Percentiles rank a stretch among this genome's conserved stretches.
Conservation (phyloP, 2,113 vertebrate species). For the Cathartes aura region DNA sequence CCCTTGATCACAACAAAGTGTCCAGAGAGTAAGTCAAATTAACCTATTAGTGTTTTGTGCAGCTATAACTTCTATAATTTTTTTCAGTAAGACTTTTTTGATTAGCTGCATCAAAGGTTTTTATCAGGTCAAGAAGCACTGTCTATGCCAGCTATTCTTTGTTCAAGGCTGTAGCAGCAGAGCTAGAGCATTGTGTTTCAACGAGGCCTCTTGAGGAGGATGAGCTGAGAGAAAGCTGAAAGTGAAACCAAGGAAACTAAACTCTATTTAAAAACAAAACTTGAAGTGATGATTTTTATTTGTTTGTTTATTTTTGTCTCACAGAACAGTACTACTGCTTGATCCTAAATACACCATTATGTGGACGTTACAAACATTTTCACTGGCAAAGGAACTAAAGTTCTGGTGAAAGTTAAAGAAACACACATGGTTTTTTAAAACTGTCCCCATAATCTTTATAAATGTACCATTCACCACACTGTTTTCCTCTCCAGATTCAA, state of each 20-base stretch:
- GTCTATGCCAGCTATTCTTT: neutral
- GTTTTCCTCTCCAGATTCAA: neutral
- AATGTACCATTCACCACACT: neutral
- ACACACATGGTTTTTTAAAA: neutral
- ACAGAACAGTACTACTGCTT: neutral
- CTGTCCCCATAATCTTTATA: neutral
- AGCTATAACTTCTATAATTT: neutral
- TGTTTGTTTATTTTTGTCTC: neutral
- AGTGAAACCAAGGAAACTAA: constrained; percentile 22
- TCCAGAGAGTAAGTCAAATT: neutral
- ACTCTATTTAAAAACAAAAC: neutral
- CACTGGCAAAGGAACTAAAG: neutral
- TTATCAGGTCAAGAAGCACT: constrained; percentile 17
- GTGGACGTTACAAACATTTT: neutral
- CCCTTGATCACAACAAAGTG: neutral
- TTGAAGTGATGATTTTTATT: neutral
- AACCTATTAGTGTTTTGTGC: neutral
- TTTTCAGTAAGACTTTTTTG: neutral
- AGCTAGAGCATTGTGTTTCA: constrained; percentile 28
- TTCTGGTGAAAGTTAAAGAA: neutral
- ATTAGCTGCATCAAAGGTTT: constrained; percentile 25
- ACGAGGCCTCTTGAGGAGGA: neutral
- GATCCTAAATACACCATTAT: neutral
- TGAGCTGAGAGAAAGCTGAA: constrained; percentile 24
- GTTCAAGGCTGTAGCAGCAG: constrained; percentile 8